phyloP scores from a whole-genome alignment of 2,888 invertebrate genomes.

The Philonicus albiceps region DNA sequence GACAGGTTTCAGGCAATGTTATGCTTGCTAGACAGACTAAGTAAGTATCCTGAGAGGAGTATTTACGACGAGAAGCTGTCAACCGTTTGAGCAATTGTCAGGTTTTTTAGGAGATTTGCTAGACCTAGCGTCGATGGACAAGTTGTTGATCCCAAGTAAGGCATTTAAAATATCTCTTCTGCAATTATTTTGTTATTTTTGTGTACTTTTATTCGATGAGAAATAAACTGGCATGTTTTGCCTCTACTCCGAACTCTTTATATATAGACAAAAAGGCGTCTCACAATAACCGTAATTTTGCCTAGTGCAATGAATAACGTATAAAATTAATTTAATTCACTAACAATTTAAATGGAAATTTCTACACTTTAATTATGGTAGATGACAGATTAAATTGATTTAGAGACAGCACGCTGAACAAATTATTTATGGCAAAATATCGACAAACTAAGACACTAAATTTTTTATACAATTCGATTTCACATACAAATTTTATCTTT shows the following conservation, averaged over 20 bases:
- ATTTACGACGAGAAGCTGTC: neutral
- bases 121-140: neutral
- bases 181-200: neutral
- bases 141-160: neutral
- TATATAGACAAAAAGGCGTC: neutral
- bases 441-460: too few relatives aligned
- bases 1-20: neutral
- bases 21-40: neutral
- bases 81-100: neutral
- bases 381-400: neutral
- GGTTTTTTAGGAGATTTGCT: neutral
- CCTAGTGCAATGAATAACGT: neutral
- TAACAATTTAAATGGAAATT: neutral
- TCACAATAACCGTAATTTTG: neutral
- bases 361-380: neutral
- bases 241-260: neutral
- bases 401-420: neutral
- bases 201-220: neutral
- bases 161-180: neutral
- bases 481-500: neutral
- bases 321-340: neutral
- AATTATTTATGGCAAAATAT: neutral
- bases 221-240: neutral
- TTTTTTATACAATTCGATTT: too few relatives aligned
- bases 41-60: neutral